A percentile compares a stretch with the other conserved stretches of the same genome.
These are phyloP conservation scores for Meliscaeva auricollis DNA, from an alignment of 2,888 invertebrate genomes.

Conservation along the genomic window DNA sequence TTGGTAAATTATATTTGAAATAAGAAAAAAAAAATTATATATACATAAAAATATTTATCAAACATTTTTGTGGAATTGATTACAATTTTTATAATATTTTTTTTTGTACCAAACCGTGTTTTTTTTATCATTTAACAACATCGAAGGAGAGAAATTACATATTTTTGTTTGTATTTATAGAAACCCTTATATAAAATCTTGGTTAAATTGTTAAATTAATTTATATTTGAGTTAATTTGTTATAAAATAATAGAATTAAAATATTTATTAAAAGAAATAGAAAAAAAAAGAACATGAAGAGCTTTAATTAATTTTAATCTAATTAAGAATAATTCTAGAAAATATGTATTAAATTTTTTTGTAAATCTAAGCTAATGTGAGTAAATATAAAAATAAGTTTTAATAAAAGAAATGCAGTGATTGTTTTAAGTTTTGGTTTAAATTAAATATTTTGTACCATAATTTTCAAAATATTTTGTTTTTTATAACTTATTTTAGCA, in stretches of 20 bases:
- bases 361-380: slow-evolving; percentile 63
- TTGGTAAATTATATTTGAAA: slow-evolving; percentile 32
- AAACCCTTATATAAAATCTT: slow-evolving; percentile 15
- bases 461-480: slow-evolving; percentile 17
- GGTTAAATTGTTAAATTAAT: slow-evolving; percentile 2
- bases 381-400: slow-evolving; percentile 49
- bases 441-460: slow-evolving; percentile 27
- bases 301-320: slow-evolving; percentile 77
- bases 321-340: slow-evolving; percentile 70
- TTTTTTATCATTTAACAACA: slow-evolving; percentile 49
- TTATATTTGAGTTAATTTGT: slow-evolving; percentile 25
- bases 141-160: slow-evolving; percentile 44
- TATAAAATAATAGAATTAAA: slow-evolving; percentile 35
- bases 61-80: slow-evolving; percentile 49
- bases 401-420: slow-evolving; percentile 22
- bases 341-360: slow-evolving; percentile 50
- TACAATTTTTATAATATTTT: not conserved
- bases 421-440: slow-evolving; percentile 17
- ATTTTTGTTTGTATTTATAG: not conserved
- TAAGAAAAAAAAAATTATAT: slow-evolving; percentile 14
- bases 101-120: slow-evolving; percentile 4
- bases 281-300: slow-evolving; percentile 69
- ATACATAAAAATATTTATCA: not conserved
- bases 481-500: slow-evolving; percentile 17
- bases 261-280: slow-evolving; percentile 59